Conservation (phyloP, 2,888 invertebrate genomes). For the Stenotaenia linearis region DNA sequence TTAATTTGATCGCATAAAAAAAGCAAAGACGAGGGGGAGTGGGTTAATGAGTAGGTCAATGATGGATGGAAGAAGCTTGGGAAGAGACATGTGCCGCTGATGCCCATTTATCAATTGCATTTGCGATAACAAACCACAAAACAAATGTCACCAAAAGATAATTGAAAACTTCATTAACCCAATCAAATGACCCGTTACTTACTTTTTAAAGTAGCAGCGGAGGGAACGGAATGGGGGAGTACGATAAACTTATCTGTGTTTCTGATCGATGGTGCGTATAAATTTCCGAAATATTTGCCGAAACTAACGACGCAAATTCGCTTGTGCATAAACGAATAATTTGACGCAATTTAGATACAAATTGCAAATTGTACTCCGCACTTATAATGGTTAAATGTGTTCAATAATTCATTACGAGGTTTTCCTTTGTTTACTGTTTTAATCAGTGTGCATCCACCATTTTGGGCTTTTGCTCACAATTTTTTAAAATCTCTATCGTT, state of each 20-base stretch:
- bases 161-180: slow-evolving; percentile 20
- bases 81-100: slow-evolving; percentile 16
- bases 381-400: neutral
- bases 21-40: slow-evolving; percentile 1
- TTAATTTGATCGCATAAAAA: slow-evolving; percentile 3
- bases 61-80: slow-evolving; percentile 17
- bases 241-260: neutral
- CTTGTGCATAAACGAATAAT: slow-evolving; percentile 20
- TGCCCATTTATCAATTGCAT: slow-evolving; percentile 17
- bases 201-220: neutral
- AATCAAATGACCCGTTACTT: slow-evolving; percentile 11
- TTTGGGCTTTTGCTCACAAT: neutral
- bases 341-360: slow-evolving; percentile 23
- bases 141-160: slow-evolving; percentile 20
- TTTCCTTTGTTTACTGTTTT: neutral
- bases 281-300: slow-evolving; percentile 8
- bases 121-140: slow-evolving; percentile 22
- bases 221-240: neutral
- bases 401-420: neutral
- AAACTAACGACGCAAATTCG: slow-evolving; percentile 4
- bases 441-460: neutral
- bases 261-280: slow-evolving; percentile 17
- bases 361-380: neutral
- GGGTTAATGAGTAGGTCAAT: slow-evolving; percentile 24
- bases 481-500: too few species aligned